These are phyloP conservation scores for Folsomia candida DNA, from an alignment of 2,888 invertebrate genomes.

Conservation along the genomic window DNA sequence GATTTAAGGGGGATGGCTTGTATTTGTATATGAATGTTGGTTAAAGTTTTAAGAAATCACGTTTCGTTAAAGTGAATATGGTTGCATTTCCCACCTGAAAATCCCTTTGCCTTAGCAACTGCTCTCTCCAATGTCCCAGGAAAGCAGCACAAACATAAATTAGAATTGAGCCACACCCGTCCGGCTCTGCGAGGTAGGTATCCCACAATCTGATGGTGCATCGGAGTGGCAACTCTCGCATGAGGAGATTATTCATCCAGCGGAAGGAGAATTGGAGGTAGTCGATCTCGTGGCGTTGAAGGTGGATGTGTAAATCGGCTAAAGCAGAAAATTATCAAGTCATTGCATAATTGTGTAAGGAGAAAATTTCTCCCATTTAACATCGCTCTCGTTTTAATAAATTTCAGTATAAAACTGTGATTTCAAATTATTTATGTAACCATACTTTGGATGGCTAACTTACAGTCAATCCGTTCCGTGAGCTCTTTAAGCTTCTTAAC, in stretches of 20 bases:
- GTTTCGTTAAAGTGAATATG: no score
- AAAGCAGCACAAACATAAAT: slow-evolving; percentile 99
- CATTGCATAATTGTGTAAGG: background rate
- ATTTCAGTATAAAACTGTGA: background rate
- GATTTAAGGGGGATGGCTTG: background rate
- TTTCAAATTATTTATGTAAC: background rate
- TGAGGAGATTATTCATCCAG: slow-evolving; percentile 99
- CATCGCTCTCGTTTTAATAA: background rate
- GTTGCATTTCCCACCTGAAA: slow-evolving; percentile 71
- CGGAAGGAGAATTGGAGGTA: slow-evolving; percentile 99
- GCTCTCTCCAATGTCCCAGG: slow-evolving; percentile 86
- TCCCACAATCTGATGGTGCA: slow-evolving; percentile 99
- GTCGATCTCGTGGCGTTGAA: slow-evolving; percentile 90
- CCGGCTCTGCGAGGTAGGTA: slow-evolving; percentile 93
- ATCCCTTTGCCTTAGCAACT: slow-evolving; percentile 84
- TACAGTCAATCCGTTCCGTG: slow-evolving; percentile 90
- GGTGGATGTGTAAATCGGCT: slow-evolving; percentile 84
- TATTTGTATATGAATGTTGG: no score
- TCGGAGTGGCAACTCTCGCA: slow-evolving; percentile 90
- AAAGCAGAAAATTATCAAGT: slow-evolving; percentile 34
- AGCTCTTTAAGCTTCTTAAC: slow-evolving; percentile 93
- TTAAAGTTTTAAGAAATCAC: background rate
- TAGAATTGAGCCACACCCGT: slow-evolving; percentile 96
- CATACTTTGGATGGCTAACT: slow-evolving; percentile 24
- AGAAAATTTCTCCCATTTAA: background rate